These are phyloP conservation scores for Eospalax fontanierii DNA, from an alignment of 2,797 vertebrate species.

Conservation along the genomic window DNA sequence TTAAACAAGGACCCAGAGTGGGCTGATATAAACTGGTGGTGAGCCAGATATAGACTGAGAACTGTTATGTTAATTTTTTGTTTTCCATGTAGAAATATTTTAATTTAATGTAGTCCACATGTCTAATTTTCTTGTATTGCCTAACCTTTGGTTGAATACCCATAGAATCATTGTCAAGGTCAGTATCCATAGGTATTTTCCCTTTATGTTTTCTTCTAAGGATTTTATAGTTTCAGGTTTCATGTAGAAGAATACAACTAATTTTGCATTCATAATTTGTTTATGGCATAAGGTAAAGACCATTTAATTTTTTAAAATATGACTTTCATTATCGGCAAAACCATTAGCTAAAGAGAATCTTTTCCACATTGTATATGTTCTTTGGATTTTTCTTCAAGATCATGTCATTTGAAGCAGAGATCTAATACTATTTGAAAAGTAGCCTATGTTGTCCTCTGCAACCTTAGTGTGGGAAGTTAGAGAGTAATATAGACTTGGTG, in stretches of 20 bases:
- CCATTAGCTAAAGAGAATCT: background rate
- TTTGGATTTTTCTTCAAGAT: background rate
- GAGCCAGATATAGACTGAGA: too few relatives aligned
- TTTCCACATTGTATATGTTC: background rate
- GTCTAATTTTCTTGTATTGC: background rate
- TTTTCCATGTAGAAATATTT: background rate
- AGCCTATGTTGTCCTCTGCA: background rate
- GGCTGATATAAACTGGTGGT: too few relatives aligned
- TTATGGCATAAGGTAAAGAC: background rate
- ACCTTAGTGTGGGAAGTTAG: background rate
- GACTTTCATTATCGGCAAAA: background rate
- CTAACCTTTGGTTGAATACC: background rate
- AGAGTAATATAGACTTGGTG: background rate
- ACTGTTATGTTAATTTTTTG: too few relatives aligned
- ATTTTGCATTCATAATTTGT: background rate
- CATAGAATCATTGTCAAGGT: background rate
- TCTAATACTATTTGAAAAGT: background rate
- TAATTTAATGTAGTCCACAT: too few relatives aligned
- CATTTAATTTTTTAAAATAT: background rate
- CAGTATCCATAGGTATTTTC: background rate
- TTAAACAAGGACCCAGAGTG: too few relatives aligned
- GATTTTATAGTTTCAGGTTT: background rate
- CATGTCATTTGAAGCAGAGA: background rate
- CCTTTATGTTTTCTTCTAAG: background rate
- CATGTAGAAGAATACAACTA: background rate